Conservation (phyloP, 2,113 vertebrate genomes). For the Zosterops pallidus region DNA sequence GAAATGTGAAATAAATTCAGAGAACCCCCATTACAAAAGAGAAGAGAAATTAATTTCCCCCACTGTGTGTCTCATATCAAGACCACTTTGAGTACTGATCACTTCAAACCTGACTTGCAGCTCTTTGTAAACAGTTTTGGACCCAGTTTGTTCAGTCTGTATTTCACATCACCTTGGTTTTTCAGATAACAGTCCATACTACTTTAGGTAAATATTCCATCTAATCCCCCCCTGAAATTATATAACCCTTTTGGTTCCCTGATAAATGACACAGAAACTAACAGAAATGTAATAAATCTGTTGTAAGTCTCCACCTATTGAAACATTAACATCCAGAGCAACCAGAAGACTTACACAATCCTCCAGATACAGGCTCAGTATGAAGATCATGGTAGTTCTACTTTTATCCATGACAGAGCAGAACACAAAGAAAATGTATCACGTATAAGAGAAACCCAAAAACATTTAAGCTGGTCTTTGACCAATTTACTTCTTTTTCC, state of each 20-base stretch:
- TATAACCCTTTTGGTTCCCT: not conserved
- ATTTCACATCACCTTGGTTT: not conserved
- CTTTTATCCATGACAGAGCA: not conserved
- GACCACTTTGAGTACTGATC: not conserved
- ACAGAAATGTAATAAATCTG: not conserved
- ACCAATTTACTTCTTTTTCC: not conserved
- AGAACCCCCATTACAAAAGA: not conserved
- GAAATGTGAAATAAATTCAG: not conserved
- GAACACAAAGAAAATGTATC: not conserved
- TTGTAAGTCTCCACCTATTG: not conserved
- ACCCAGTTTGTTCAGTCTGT: not conserved
- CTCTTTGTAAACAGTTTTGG: not conserved
- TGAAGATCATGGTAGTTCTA: not conserved
- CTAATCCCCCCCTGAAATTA: not conserved
- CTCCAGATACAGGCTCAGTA: not conserved
- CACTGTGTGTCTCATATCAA: not conserved
- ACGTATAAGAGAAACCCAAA: not conserved
- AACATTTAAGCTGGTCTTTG: not conserved
- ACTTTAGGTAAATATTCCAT: not conserved
- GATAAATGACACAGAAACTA: not conserved
- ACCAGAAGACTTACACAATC: not conserved
- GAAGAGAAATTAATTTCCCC: not conserved
- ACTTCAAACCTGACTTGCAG: not conserved
- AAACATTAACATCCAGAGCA: not conserved
- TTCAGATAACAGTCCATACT: not conserved